Evolutionary conservation across 2,888 invertebrate genomes (phyloP).

Genomic region (Acleris literana): DNA sequence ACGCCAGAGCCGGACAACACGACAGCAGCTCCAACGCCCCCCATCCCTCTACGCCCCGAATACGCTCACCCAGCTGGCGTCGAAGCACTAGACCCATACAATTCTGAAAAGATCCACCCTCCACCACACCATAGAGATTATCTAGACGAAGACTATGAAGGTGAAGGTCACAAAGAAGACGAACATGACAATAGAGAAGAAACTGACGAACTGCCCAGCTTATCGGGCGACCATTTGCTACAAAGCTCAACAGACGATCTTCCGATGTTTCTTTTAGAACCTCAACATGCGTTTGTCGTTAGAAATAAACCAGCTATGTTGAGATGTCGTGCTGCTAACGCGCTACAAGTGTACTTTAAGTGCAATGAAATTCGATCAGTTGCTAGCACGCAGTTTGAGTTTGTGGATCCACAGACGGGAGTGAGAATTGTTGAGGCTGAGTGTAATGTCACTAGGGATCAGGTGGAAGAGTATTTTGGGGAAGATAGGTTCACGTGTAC

Average conservation of each 20-base stretch:
- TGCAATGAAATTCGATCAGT: slow-evolving; percentile 92
- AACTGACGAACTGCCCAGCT: slow-evolving; percentile 75
- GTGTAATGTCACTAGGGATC: slow-evolving; percentile 93
- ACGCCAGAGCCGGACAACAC: slow-evolving; percentile 66
- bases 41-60: slow-evolving; percentile 73
- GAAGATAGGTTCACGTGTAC: slow-evolving; percentile 95
- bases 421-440: slow-evolving; percentile 94
- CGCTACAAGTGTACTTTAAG: slow-evolving; percentile 93
- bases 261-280: slow-evolving; percentile 94
- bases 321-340: slow-evolving; percentile 95
- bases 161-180: slow-evolving; percentile 74
- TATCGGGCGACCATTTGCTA: slow-evolving; percentile 74
- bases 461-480: slow-evolving; percentile 97
- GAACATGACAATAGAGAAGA: slow-evolving; percentile 78
- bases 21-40: slow-evolving; percentile 63
- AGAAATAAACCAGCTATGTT: slow-evolving; percentile 95
- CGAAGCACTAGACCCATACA: slow-evolving; percentile 77
- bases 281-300: slow-evolving; percentile 94
- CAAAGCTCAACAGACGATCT: slow-evolving; percentile 86
- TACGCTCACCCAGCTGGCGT: slow-evolving; percentile 78
- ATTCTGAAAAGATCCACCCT: slow-evolving; percentile 72
- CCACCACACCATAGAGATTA: slow-evolving; percentile 71
- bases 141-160: slow-evolving; percentile 78
- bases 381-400: slow-evolving; percentile 89
- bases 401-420: slow-evolving; percentile 95